Conservation (phyloP, 2,113 vertebrate species). For the Phalacrocorax brasilianus region DNA sequence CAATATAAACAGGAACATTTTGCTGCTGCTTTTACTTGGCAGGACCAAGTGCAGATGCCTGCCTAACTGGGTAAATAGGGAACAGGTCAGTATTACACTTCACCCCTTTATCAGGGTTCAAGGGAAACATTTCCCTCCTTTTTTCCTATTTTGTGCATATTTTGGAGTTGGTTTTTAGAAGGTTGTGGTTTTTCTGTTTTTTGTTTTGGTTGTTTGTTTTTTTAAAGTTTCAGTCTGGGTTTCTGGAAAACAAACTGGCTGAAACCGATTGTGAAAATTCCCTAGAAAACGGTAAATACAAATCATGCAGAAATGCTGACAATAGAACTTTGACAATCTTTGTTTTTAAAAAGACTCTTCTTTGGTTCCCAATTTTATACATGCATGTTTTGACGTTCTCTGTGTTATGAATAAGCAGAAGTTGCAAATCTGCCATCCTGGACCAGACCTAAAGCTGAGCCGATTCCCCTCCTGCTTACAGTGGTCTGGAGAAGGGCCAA, state of each 20-base stretch:
- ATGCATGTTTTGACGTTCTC: neutral
- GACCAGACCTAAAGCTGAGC: neutral
- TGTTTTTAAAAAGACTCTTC: neutral
- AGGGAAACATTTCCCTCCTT: neutral
- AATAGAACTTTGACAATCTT: neutral
- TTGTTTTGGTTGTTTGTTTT: neutral
- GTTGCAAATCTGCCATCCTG: neutral
- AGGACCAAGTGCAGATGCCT: conserved; percentile 18
- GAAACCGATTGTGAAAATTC: neutral
- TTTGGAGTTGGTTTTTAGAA: neutral
- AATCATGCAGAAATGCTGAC: neutral
- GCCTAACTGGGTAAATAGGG: conserved; percentile 8
- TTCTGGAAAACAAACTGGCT: neutral
- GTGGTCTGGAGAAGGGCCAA: neutral
- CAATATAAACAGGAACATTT: conserved; percentile 30
- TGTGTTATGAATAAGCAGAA: neutral
- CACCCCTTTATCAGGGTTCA: conserved; percentile 26
- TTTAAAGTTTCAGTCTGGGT: neutral
- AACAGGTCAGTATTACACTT: neutral
- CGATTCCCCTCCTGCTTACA: neutral
- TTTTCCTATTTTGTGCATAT: neutral
- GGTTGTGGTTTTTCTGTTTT: no score
- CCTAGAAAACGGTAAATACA: neutral
- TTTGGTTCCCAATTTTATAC: neutral
- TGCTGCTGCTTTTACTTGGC: conserved; percentile 22